Base-by-base conservation (phyloP, 1,140 invertebrate genomes). In the Eulimnadia texana region DNA sequence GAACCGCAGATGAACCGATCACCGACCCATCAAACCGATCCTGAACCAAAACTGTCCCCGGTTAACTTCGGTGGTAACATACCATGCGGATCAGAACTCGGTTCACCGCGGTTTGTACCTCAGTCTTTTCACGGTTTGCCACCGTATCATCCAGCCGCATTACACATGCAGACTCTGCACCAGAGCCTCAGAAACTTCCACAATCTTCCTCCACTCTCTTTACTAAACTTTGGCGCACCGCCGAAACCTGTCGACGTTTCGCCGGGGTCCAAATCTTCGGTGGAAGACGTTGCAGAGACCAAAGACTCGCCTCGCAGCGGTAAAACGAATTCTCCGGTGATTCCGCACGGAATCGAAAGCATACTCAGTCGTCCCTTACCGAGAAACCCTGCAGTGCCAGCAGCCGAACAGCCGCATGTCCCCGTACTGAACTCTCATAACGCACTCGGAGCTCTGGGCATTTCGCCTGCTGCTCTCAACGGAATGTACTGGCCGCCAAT, bases 321-420 rank as follows among this genome's bases (percentile, higher is more conserved):
- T 9, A 42, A 42, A 6, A 42, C 33, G 6, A 42, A 16, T 16
- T 42, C 33, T 51, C 24, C 22, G 9, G 52, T 29, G 1, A 63
- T 50, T 20, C 62, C 62, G 16, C 62, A 63, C 57, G 56, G 62
- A 16, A 63, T 63, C 25, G 62, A 63, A 28, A 53, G 52, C 55
- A 53, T 63, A 25, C 25, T 63, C 9, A 63, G 53, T 29, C 57
- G 62, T 20, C 62, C 62, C 16, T 20, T 63, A n/a, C 58, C 62
- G 13, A 49, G 57, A 24, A 24, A 29, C 9, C 25, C 27, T 3
- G 9, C 50, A 42, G 24, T 58, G 11, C 19, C n/a, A 19, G 19
- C 55, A n/a, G 11, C 47, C 6, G 47, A 22, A 28, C 60, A 52
- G 42, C 55, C 2, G 42, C 60, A 33, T 20, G 53, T 10, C 25